phyloP scores from a whole-genome alignment of 1,140 invertebrate species.

The Zaprionus davidi region DNA sequence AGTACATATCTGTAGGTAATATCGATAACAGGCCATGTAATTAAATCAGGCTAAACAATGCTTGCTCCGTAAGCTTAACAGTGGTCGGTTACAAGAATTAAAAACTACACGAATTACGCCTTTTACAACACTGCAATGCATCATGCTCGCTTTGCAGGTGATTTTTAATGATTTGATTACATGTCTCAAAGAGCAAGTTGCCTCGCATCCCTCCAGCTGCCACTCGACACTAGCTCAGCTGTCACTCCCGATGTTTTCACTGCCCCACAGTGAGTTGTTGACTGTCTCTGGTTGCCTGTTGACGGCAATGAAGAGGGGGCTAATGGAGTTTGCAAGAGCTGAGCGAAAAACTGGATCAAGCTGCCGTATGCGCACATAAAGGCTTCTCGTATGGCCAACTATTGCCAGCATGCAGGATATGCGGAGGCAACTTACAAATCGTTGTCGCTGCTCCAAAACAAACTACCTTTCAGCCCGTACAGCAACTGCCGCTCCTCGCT shows the following conservation, averaged over 20 bases:
- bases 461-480: slow-evolving; percentile 35
- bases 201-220: not conserved
- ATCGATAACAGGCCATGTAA: not conserved
- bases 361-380: slow-evolving; percentile 59
- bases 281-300: slow-evolving; percentile 29
- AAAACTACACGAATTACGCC: not conserved
- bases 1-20: not conserved
- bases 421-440: slow-evolving; percentile 70
- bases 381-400: slow-evolving; percentile 22
- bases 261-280: slow-evolving; percentile 41
- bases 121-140: not conserved
- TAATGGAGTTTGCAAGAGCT: slow-evolving; percentile 74
- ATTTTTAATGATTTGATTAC: slow-evolving; percentile 22
- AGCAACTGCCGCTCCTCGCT: not conserved
- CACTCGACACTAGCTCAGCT: not conserved
- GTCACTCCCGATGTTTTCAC: slow-evolving; percentile 25
- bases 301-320: slow-evolving; percentile 23
- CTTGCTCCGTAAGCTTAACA: not conserved
- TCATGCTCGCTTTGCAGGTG: not conserved
- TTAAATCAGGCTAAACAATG: not conserved
- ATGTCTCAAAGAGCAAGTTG: slow-evolving; percentile 6
- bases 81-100: not conserved
- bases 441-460: slow-evolving; percentile 53
- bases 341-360: slow-evolving; percentile 72
- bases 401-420: slow-evolving; percentile 54